Percentiles rank a stretch among this genome's conserved stretches.
These are phyloP conservation scores for Cyprinodon brontotheroides DNA, from an alignment of 2,113 vertebrate genomes.

Conservation along the genomic window DNA sequence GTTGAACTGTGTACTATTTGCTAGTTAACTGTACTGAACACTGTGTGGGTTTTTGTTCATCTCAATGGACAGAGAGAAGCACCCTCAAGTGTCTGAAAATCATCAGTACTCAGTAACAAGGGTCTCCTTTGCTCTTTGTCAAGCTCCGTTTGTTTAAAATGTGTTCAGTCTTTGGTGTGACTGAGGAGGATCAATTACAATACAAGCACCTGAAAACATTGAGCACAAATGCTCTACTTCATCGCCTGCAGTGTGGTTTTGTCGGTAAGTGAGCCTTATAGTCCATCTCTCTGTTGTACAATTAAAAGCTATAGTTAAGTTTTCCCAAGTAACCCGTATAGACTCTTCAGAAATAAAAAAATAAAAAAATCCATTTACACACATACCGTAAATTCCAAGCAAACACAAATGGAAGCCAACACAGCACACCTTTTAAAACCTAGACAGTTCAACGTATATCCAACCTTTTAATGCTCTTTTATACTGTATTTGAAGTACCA, in stretches of 20 bases:
- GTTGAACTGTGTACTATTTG: conserved; percentile 50
- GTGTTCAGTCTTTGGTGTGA: conserved; percentile 19
- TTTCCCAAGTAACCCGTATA: conserved; percentile 11
- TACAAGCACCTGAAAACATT: conserved; percentile 13
- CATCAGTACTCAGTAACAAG: conserved; percentile 46
- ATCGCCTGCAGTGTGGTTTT: not conserved
- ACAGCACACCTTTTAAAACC: not conserved
- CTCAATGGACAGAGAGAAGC: conserved; percentile 50
- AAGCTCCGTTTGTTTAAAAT: conserved; percentile 24
- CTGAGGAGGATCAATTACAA: conserved; percentile 40
- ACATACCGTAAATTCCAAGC: not conserved
- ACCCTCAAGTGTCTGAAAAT: conserved; percentile 59
- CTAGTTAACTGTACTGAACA: conserved; percentile 50
- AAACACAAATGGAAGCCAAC: not conserved
- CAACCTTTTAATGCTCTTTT: not conserved
- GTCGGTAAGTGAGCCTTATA: not conserved
- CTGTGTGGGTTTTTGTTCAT: conserved; percentile 43
- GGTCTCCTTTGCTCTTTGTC: conserved; percentile 10
- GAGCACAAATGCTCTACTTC: not conserved
- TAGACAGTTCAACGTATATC: not conserved
- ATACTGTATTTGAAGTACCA: not conserved
- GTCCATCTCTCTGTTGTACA: not conserved
- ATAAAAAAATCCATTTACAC: not conserved
- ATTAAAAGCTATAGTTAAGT: not conserved
- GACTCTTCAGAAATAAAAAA: not conserved